Evolutionary conservation across 2,113 vertebrate genomes (phyloP).

Genomic region (Heliornis fulica): DNA sequence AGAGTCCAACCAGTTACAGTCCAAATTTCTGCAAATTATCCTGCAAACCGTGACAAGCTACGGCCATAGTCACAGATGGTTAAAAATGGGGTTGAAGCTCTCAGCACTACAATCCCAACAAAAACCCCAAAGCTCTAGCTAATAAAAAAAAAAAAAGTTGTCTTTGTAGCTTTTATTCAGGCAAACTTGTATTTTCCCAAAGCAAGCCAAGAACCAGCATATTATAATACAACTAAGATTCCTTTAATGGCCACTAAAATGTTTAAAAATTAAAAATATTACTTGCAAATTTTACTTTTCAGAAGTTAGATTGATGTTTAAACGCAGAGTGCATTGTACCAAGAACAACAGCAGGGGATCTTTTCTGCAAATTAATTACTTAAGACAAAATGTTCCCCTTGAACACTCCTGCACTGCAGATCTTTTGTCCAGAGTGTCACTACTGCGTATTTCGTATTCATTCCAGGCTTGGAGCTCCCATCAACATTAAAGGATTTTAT

Average conservation of each 20-base stretch:
- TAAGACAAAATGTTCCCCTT: constrained; percentile 66
- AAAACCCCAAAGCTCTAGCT: not conserved
- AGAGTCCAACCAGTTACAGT: constrained; percentile 57
- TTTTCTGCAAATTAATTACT: constrained; percentile 70
- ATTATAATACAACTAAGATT: constrained; percentile 22
- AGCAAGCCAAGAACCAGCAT: constrained; percentile 26
- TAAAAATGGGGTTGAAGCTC: constrained; percentile 45
- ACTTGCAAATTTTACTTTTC: constrained; percentile 62
- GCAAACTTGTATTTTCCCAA: constrained; percentile 1
- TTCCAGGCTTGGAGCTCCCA: constrained; percentile 44
- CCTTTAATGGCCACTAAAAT: constrained; percentile 25
- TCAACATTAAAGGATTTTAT: constrained; percentile 55
- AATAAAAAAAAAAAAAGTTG: not conserved
- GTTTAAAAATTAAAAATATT: constrained; percentile 45
- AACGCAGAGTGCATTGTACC: constrained; percentile 45
- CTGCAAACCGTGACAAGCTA: constrained; percentile 36
- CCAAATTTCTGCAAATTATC: constrained; percentile 65
- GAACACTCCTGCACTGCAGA: constrained; percentile 68
- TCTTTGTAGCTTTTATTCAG: not conserved
- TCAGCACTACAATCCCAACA: not conserved
- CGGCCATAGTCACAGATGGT: constrained; percentile 40
- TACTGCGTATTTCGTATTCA: constrained; percentile 53
- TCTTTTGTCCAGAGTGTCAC: constrained; percentile 66
- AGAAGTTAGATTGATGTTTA: constrained; percentile 62
- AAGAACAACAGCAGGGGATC: constrained; percentile 61